A percentile compares a stretch with the other conserved stretches of the same genome.
Evolutionary conservation across 2,888 invertebrate genomes (phyloP).

Genomic region (Steromphala cineraria): DNA sequence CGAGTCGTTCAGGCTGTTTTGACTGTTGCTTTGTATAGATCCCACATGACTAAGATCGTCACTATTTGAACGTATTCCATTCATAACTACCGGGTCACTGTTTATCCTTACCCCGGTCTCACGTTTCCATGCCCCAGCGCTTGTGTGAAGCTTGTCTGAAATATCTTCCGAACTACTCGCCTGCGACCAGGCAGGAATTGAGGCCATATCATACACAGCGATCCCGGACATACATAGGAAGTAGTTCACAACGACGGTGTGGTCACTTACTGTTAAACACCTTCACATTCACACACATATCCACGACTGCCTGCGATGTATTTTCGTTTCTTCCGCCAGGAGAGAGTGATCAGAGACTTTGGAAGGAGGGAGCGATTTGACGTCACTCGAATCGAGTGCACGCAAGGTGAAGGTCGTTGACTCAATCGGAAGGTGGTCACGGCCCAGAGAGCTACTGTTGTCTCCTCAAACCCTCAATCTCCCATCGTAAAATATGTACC

Average conservation of each 20-base stretch:
- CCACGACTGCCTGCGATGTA: not conserved
- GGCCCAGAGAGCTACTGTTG: no score
- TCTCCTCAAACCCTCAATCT: no score
- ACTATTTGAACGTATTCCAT: conserved; percentile 14
- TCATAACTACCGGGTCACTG: conserved; percentile 14
- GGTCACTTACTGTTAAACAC: not conserved
- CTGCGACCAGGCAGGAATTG: conserved; percentile 52
- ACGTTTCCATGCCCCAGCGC: conserved; percentile 27
- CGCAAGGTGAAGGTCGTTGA: conserved; percentile 36
- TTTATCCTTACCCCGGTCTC: conserved; percentile 21
- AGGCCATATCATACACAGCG: conserved; percentile 42
- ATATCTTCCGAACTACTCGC: not conserved
- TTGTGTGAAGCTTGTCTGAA: conserved; percentile 13
- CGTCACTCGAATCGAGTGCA: conserved; percentile 35
- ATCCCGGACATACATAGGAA: conserved; percentile 29
- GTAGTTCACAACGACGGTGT: not conserved
- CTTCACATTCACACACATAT: not conserved
- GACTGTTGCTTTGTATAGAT: no score
- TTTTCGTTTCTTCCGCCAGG: not conserved
- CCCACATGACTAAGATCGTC: not conserved
- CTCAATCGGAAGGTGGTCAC: no score
- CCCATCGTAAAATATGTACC: no score
- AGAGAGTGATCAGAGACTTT: not conserved
- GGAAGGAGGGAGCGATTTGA: conserved; percentile 22
- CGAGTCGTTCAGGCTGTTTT: not conserved